Percentiles rank a stretch among this genome's conserved stretches.
These are phyloP conservation scores for Numida meleagris DNA, from an alignment of 2,113 vertebrate species.

Conservation along the genomic window DNA sequence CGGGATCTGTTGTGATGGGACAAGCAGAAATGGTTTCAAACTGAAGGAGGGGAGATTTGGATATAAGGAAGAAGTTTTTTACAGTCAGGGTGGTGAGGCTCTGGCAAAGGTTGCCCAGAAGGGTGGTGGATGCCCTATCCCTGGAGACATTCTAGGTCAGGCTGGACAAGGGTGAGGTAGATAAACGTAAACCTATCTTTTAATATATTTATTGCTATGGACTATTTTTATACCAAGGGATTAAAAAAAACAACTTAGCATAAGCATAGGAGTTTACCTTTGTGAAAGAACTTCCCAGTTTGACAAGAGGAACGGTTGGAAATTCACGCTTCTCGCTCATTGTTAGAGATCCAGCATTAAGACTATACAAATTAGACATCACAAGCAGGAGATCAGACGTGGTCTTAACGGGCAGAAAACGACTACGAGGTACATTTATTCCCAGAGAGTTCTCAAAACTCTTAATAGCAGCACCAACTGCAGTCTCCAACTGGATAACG, in stretches of 20 bases:
- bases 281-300: slow-evolving; percentile 98
- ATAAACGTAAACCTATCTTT: background rate
- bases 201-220: background rate
- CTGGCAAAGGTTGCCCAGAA: no score
- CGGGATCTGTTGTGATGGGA: no score
- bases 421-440: slow-evolving; percentile 96
- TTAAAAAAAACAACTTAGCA: background rate
- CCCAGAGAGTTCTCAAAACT: slow-evolving; percentile 97
- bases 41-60: no score
- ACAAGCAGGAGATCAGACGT: slow-evolving; percentile 96
- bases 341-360: slow-evolving; percentile 93
- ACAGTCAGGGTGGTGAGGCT: no score
- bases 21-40: no score
- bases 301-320: slow-evolving; percentile 94
- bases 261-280: slow-evolving; percentile 81
- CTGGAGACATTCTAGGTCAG: no score
- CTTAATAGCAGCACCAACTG: slow-evolving; percentile 96
- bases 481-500: slow-evolving; percentile 98
- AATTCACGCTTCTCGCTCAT: slow-evolving; percentile 98
- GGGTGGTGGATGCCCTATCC: no score
- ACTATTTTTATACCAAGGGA: background rate
- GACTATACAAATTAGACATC: slow-evolving; percentile 99
- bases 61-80: no score
- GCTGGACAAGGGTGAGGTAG: background rate
- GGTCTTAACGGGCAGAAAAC: slow-evolving; percentile 98